phyloP scores from a whole-genome alignment of 2,113 vertebrate species.

The Phalacrocorax aristotelis region DNA sequence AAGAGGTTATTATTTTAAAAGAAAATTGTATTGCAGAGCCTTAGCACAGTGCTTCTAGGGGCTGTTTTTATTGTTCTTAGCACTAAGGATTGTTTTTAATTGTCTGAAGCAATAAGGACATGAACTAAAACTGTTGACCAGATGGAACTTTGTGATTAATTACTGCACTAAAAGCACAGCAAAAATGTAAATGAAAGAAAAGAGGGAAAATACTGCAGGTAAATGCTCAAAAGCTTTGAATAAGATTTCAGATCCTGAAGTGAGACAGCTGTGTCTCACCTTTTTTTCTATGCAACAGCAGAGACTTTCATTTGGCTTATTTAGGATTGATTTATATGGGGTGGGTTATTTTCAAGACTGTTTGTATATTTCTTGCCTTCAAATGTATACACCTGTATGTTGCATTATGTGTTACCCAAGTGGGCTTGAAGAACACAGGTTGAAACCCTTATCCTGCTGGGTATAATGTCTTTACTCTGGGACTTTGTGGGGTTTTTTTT shows the following conservation, averaged over 20 bases:
- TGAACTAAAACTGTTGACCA: constrained; percentile 60
- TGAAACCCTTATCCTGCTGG: not conserved
- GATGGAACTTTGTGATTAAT: constrained; percentile 67
- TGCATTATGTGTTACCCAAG: not conserved
- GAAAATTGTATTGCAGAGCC: constrained; percentile 21
- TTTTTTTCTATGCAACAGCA: not conserved
- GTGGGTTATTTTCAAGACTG: not conserved
- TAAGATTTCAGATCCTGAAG: not conserved
- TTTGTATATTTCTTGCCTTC: not conserved
- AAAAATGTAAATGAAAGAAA: constrained; percentile 17
- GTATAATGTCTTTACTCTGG: not conserved
- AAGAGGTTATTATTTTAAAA: constrained; percentile 48
- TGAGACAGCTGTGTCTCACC: not conserved
- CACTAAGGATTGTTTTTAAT: constrained; percentile 54
- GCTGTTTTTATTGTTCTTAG: constrained; percentile 19
- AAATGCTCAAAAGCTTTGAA: constrained; percentile 27
- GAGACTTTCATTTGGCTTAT: not conserved
- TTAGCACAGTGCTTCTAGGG: not conserved
- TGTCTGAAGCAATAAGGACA: constrained; percentile 52
- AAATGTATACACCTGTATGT: not conserved
- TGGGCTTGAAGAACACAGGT: not conserved
- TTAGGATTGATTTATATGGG: not conserved
- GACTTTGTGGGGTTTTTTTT: not conserved
- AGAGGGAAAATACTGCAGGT: constrained; percentile 24
- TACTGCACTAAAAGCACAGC: not conserved